Evolutionary conservation across 2,888 invertebrate species (phyloP).

Genomic region (Apoderus coryli): DNA sequence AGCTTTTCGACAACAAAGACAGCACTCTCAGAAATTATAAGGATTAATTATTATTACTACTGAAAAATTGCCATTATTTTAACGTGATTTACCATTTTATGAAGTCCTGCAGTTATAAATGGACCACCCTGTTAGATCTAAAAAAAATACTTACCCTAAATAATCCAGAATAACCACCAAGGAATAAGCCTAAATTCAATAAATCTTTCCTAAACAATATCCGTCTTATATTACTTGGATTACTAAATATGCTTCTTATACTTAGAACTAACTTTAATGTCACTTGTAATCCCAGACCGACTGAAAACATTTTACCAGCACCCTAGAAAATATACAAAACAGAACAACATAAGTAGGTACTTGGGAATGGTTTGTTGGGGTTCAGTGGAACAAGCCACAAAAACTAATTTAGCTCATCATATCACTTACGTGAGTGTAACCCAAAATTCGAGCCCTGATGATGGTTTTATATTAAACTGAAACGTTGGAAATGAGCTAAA

Average conservation of each 20-base stretch:
- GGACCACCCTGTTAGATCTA: not conserved
- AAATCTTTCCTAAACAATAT: constrained; percentile 40
- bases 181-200: constrained; percentile 47
- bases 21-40: no score
- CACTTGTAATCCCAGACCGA: constrained; percentile 47
- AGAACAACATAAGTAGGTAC: no score
- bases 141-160: constrained; percentile 48
- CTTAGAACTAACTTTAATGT: constrained; percentile 43
- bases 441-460: no score
- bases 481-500: no score
- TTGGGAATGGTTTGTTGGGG: constrained; percentile 1
- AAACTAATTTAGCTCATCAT: no score
- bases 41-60: no score
- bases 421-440: no score
- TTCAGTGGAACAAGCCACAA: no score
- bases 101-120: not conserved
- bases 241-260: constrained; percentile 36
- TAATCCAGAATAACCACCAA: constrained; percentile 52
- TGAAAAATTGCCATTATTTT: no score
- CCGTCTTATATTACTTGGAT: constrained; percentile 36
- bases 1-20: no score
- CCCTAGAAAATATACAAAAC: constrained; percentile 33
- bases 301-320: constrained; percentile 41
- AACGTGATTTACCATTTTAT: no score
- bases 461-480: no score